phyloP scores from a whole-genome alignment of 2,113 vertebrate species.

The Cyanoliseus patagonus region DNA sequence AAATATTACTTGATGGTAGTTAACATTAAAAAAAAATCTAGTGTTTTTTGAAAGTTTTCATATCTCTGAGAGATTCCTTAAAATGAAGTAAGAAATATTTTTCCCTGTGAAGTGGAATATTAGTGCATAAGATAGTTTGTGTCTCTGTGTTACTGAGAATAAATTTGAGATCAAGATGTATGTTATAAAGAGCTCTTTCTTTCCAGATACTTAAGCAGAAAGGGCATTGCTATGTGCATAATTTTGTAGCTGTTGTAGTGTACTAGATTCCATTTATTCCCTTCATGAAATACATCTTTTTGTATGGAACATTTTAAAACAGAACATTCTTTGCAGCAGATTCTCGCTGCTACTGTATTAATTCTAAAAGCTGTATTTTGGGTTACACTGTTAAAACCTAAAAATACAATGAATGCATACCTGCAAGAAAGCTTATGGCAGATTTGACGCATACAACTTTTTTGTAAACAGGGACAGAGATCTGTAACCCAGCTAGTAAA shows the following conservation, averaged over 20 bases:
- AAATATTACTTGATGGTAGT: not conserved
- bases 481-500: not conserved
- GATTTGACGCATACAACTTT: not conserved
- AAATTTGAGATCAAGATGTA: not conserved
- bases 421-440: not conserved
- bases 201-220: not conserved
- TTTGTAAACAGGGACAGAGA: not conserved
- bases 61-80: not conserved
- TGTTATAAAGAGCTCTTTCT: not conserved
- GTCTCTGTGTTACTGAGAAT: not conserved
- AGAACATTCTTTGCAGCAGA: slow-evolving; percentile 1
- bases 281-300: not conserved
- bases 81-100: not conserved
- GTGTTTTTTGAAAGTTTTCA: not conserved
- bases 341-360: not conserved
- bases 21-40: not conserved
- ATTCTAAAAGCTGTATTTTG: not conserved
- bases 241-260: not conserved
- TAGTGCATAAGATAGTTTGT: not conserved
- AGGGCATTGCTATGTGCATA: not conserved
- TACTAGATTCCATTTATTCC: not conserved
- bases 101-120: not conserved
- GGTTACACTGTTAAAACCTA: not conserved
- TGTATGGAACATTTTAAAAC: slow-evolving; percentile 4
- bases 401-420: not conserved